Base-by-base conservation (phyloP, 2,888 invertebrate species). In the Sarcophaga rosellei region DNA sequence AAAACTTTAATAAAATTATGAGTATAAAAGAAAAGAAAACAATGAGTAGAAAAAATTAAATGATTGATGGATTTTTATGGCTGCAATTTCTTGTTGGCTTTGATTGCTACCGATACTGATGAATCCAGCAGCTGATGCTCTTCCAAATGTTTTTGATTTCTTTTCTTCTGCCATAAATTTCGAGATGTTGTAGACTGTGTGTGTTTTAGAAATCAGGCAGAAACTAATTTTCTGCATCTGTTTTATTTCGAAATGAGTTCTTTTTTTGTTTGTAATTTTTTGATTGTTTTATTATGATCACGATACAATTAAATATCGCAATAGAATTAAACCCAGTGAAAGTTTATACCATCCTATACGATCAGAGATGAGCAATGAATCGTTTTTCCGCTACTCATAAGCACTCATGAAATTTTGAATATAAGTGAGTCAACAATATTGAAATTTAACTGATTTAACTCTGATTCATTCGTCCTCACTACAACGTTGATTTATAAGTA, bases 131-230 rank as follows among this genome's bases (percentile, higher is more conserved):
- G 15, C 63, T 59, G 47, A 11, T 21, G 45, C 25, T 59, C 59
- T 25, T n/a, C 6, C 57, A 47, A 53, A 53, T 73, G 47, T 66
- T 20, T 35, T 53, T 12, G 12, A 17, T 53, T 53, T 17, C 17
- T 15, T 53, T 53, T 53, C 10, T 59, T 81, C 81, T 74, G 35
- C 35, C 66, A 69, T 23, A 76, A 81, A 74, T 69, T 63, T 81
- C 77, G 81, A 85, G 59, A 74, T 65, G 66, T 21, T 78, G 69
- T 74, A 35, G 78, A 81, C 74, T 70, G 63, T 74, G 78, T 70
- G 63, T 74, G 66, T 80, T 80, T 57, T 21, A 65, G 53, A 81
- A 80, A 44, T 84, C n/a, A 75, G 63, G 65, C 68, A 61, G 44
- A 70, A 65, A 79, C 35, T 47, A 53, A 57, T 78, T 84, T 79